phyloP scores from a whole-genome alignment of 2,113 vertebrate species.

The Chaetura pelagica region DNA sequence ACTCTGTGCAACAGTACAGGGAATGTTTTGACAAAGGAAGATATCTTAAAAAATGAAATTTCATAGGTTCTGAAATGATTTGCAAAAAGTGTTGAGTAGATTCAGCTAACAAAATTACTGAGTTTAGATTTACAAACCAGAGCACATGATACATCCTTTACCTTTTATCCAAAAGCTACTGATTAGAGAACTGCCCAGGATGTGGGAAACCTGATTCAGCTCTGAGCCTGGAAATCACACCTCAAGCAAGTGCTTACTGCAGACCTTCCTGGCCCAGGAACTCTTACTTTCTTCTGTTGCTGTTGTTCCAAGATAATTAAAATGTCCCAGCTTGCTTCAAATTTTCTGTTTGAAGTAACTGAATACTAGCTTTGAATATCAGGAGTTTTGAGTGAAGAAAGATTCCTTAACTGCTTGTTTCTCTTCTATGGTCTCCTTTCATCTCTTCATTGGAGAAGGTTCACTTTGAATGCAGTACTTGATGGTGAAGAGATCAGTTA shows the following conservation, averaged over 20 bases:
- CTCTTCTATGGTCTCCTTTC: neutral
- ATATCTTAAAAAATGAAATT: neutral
- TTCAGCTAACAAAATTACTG: neutral
- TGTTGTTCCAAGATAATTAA: neutral
- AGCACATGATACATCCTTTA: neutral
- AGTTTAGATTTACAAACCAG: neutral
- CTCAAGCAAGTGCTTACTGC: accelerated
- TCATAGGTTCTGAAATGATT: neutral
- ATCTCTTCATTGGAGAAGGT: neutral
- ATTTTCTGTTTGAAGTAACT: neutral
- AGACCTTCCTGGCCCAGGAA: neutral
- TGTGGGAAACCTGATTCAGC: neutral
- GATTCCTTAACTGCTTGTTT: neutral
- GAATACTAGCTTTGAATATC: neutral
- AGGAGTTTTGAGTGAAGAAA: neutral
- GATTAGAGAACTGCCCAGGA: neutral
- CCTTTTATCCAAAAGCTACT: neutral
- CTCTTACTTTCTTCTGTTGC: neutral
- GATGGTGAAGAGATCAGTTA: neutral
- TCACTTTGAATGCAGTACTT: neutral
- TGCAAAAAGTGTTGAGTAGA: neutral
- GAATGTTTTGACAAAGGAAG: neutral
- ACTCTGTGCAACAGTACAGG: neutral
- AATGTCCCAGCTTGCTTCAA: neutral
- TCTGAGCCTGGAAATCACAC: neutral